Base-by-base conservation (phyloP, 2,888 invertebrate species). In the Amphipyra tragopoginis region DNA sequence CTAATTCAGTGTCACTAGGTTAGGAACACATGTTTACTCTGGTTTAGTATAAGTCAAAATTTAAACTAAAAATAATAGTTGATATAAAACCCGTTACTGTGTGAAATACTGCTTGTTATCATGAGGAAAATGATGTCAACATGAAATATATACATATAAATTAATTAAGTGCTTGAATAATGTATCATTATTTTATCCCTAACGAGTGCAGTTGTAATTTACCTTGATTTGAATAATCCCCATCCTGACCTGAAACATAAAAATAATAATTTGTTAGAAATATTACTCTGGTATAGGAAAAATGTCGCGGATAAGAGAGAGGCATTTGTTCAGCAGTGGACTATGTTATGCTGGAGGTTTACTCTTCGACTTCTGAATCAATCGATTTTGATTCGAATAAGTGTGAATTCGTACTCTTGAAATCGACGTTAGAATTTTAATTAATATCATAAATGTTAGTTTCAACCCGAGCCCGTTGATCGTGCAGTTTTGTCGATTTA, bases 221-320 rank as follows among this genome's bases (percentile, higher is more conserved):
- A 93, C 93, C 93, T 85, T 90, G 90, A 82, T 85, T 91, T 49
- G 86, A 80, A 75, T 94, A 94, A 65, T 94, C 94, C 7, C 91
- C 90, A 68, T 94, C 94, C 80, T 92, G 92, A 74, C 88, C 93
- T 94, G 90, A 58, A 90, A 90, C 48, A 6, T 0, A 5, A 61
- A 36, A 38, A 36, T 3, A 21, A 51, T 26, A 10, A 11, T n/a
- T n/a, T 34, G 5, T 29, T 29, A 29, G 29, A 7, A 29, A 29
- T 5, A 7, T 21, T 21, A 21, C 3, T 29, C 5, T 29, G 29
- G 29, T 29, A 21, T 21, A 21, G 21, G 29, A 7, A 29, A 29
- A 21, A 21, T 21, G 21, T 21, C 3, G 21, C 3, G 21, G 21
- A 3, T 3, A 21, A 21, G 21, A 21, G 21, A 21, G 21, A 21